Conservation (phyloP, 2,797 vertebrate species). For the Otolemur crassicaudatus region DNA sequence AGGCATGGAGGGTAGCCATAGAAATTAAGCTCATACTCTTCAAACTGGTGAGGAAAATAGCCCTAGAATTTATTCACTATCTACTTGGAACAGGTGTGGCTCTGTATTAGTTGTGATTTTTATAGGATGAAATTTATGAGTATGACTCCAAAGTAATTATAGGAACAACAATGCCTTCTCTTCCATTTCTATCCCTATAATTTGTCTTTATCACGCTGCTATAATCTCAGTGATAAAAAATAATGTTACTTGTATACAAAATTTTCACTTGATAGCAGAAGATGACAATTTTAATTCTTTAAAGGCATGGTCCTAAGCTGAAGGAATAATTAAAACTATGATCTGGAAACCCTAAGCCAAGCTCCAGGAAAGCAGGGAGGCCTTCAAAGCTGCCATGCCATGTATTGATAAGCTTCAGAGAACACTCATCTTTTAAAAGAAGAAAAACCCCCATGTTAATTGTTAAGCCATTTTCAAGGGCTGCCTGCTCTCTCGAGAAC, state of each 20-base stretch:
- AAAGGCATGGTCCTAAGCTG: neutral
- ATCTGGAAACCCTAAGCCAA: slow-evolving; percentile 56
- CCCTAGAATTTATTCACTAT: neutral
- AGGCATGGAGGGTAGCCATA: neutral
- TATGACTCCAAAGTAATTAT: neutral
- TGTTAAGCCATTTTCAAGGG: slow-evolving; percentile 57
- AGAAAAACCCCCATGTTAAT: slow-evolving; percentile 56
- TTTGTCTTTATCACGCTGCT: slow-evolving; percentile 29
- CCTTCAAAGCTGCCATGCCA: neutral
- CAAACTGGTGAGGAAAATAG: neutral
- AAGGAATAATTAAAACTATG: slow-evolving; percentile 33
- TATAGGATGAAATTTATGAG: slow-evolving; percentile 39
- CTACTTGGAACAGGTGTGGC: neutral
- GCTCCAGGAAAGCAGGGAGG: neutral
- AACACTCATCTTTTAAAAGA: slow-evolving; percentile 56
- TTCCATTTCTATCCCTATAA: neutral
- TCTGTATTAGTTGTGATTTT: slow-evolving; percentile 20
- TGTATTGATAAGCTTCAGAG: slow-evolving; percentile 27
- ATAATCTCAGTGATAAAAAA: slow-evolving; percentile 22
- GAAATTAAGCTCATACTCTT: slow-evolving; percentile 20
- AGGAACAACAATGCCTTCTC: slow-evolving; percentile 21
- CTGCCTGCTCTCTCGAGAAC: slow-evolving; percentile 50
- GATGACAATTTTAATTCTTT: slow-evolving; percentile 44
- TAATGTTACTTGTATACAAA: neutral
- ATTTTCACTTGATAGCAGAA: slow-evolving; percentile 30